A percentile compares a stretch with the other conserved stretches of the same genome.
phyloP scores from a whole-genome alignment of 2,888 invertebrate species.

The Aleiodes alternator region DNA sequence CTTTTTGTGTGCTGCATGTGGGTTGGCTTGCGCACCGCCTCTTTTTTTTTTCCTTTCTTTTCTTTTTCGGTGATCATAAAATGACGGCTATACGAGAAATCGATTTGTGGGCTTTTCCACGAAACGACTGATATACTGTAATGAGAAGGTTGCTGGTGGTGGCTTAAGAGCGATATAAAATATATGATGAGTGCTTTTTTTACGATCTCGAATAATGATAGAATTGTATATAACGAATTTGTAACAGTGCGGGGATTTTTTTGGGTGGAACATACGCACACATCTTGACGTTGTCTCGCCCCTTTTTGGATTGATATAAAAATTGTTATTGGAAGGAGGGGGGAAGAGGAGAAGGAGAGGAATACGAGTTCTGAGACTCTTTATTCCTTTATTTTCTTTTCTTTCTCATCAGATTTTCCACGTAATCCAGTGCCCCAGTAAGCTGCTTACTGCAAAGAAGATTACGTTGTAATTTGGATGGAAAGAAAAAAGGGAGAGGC shows the following conservation, averaged over 20 bases:
- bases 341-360: not conserved
- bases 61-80: slow-evolving; percentile 21
- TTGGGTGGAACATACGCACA: not conserved
- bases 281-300: slow-evolving; percentile 20
- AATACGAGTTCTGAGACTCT: not conserved
- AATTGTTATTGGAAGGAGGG: slow-evolving; percentile 30
- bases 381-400: slow-evolving; percentile 12
- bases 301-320: slow-evolving; percentile 20
- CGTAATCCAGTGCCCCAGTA: slow-evolving; percentile 58
- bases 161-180: slow-evolving; percentile 3
- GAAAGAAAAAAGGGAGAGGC: slow-evolving; percentile 44
- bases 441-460: slow-evolving; percentile 64
- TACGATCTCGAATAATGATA: slow-evolving; percentile 39
- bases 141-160: slow-evolving; percentile 7
- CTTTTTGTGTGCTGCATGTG: slow-evolving; percentile 22
- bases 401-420: slow-evolving; percentile 38
- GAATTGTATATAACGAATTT: slow-evolving; percentile 41
- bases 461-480: slow-evolving; percentile 63
- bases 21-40: not conserved
- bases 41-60: slow-evolving; percentile 15
- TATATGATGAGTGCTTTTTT: slow-evolving; percentile 26
- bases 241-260: slow-evolving; percentile 30
- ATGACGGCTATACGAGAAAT: slow-evolving; percentile 38
- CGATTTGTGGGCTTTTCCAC: slow-evolving; percentile 26
- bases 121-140: not conserved